Evolutionary conservation across 2,888 invertebrate species (phyloP).

Genomic region (Ectemnius continuus): DNA sequence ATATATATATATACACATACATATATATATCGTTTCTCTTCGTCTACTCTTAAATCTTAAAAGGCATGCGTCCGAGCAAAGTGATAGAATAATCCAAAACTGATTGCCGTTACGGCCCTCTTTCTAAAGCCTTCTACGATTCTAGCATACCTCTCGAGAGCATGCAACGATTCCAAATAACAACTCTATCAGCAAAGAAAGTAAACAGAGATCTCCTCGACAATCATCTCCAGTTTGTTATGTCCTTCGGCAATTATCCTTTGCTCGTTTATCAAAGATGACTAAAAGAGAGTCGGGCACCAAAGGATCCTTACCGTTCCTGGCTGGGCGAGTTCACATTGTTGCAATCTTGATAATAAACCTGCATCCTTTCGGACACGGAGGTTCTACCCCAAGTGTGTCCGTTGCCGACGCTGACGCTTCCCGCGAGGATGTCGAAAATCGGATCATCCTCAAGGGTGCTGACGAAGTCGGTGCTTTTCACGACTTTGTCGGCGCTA

Average conservation of each 20-base stretch:
- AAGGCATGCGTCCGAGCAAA: too few relatives aligned
- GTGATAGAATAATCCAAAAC: too few relatives aligned
- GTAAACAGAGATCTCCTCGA: too few relatives aligned
- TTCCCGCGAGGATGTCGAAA: slow-evolving; percentile 88
- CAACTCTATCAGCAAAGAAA: background rate
- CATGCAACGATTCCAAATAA: background rate
- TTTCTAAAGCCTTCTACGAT: too few relatives aligned
- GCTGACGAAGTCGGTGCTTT: slow-evolving; percentile 78
- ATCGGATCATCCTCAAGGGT: slow-evolving; percentile 83
- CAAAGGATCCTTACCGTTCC: slow-evolving; percentile 66
- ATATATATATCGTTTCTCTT: too few relatives aligned
- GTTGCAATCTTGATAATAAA: slow-evolving; percentile 73
- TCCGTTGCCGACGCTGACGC: slow-evolving; percentile 78
- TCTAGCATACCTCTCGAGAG: too few relatives aligned
- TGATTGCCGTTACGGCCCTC: background rate
- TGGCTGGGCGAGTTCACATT: slow-evolving; percentile 64
- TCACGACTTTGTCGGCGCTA: slow-evolving; percentile 87
- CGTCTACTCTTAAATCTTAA: too few relatives aligned
- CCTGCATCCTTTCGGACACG: slow-evolving; percentile 68
- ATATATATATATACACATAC: too few relatives aligned
- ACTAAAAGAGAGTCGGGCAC: too few relatives aligned
- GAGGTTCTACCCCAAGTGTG: slow-evolving; percentile 74
- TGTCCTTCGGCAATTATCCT: too few relatives aligned
- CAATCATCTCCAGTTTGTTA: too few relatives aligned
- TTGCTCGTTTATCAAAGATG: too few relatives aligned